Evolutionary conservation across 1,140 invertebrate species (phyloP).

Genomic region (Solen grandis): DNA sequence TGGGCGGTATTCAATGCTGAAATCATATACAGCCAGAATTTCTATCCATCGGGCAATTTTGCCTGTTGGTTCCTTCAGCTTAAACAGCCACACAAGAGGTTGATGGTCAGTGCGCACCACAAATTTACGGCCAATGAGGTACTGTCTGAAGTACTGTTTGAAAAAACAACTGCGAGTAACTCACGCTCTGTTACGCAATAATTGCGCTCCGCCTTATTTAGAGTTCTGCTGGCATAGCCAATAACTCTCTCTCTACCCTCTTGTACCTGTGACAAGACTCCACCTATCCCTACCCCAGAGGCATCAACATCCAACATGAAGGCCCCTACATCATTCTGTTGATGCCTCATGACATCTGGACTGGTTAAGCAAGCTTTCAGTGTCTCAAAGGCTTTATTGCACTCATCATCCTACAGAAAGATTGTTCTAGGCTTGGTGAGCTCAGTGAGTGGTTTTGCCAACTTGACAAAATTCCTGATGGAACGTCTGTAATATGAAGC

Average conservation of each 20-base stretch:
- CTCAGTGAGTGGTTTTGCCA: slow-evolving; percentile 42
- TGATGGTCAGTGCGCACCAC: slow-evolving; percentile 60
- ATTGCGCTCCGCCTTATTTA: slow-evolving; percentile 79
- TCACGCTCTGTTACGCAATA: slow-evolving; percentile 77
- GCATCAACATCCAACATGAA: slow-evolving; percentile 66
- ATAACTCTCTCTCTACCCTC: slow-evolving; percentile 59
- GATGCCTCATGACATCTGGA: slow-evolving; percentile 51
- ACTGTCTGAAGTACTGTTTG: slow-evolving; percentile 53
- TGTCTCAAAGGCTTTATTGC: slow-evolving; percentile 52
- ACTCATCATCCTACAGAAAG: slow-evolving; percentile 41
- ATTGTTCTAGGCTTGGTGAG: slow-evolving; percentile 12
- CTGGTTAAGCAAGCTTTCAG: slow-evolving; percentile 50
- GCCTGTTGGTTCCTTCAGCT: slow-evolving; percentile 45
- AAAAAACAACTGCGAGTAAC: slow-evolving; percentile 59
- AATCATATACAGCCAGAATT: slow-evolving; percentile 61
- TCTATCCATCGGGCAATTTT: slow-evolving; percentile 66
- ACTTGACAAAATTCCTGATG: slow-evolving; percentile 35
- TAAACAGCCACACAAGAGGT: slow-evolving; percentile 60
- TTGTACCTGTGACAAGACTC: slow-evolving; percentile 66
- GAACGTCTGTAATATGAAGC: slow-evolving; percentile 42
- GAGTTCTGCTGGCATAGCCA: slow-evolving; percentile 57
- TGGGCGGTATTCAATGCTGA: slow-evolving; percentile 61
- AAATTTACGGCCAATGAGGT: slow-evolving; percentile 58
- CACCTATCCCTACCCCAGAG: slow-evolving; percentile 63
- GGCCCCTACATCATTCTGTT: slow-evolving; percentile 55